phyloP scores from a whole-genome alignment of 2,113 vertebrate species.

The Oncorhynchus tshawytscha region DNA sequence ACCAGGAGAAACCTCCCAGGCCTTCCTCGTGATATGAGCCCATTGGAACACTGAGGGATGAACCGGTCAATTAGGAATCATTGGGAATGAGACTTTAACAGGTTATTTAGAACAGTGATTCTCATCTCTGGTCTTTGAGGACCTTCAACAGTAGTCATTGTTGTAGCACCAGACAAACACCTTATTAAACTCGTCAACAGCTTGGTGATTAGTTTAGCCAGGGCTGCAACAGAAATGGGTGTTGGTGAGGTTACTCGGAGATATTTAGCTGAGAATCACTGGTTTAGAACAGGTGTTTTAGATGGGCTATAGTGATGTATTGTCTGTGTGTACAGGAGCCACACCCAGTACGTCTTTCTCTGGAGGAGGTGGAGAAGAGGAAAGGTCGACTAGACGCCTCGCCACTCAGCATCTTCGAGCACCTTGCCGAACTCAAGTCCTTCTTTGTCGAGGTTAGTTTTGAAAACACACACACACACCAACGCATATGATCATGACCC shows the following conservation, averaged over 20 bases:
- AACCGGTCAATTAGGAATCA: background rate
- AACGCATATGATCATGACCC: too few species aligned
- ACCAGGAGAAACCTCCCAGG: background rate
- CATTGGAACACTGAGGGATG: background rate
- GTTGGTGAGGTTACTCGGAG: too few species aligned
- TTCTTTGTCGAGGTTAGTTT: conserved; percentile 92
- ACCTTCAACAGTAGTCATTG: too few species aligned
- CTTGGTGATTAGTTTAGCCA: too few species aligned
- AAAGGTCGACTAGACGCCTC: conserved; percentile 81
- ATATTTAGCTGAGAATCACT: too few species aligned
- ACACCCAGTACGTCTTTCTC: conserved; percentile 87
- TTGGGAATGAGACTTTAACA: background rate
- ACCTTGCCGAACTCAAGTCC: conserved; percentile 91
- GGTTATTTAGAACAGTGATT: too few species aligned
- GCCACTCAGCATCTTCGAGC: conserved; percentile 87
- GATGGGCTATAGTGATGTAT: background rate
- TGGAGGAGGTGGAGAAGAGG: conserved; percentile 88
- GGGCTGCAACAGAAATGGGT: too few species aligned
- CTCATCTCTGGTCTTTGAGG: too few species aligned
- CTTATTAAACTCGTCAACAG: too few species aligned
- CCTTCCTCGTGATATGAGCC: background rate
- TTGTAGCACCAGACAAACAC: too few species aligned
- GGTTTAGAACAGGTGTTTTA: background rate
- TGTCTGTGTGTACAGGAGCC: conserved; percentile 78
- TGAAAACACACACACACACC: background rate